Evolutionary conservation across 92 coral and sea anemone species (phyloP).

Genomic region (Porites divaricata): DNA sequence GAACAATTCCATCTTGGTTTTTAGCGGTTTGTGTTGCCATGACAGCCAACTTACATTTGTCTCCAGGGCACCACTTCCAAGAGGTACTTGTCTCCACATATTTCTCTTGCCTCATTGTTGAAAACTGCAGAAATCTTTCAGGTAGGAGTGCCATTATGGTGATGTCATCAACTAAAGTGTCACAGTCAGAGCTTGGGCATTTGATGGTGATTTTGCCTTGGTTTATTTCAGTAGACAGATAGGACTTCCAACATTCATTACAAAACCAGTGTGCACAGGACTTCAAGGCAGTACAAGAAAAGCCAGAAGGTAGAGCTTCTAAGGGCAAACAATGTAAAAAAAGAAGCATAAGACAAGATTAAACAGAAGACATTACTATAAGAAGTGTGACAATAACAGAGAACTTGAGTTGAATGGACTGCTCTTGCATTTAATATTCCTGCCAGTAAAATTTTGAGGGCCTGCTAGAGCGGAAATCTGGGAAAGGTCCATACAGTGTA

Average conservation of each 20-base stretch:
- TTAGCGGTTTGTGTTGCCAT: slow-evolving; percentile 10
- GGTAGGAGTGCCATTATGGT: slow-evolving; percentile 55
- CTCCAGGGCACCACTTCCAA: slow-evolving; percentile 76
- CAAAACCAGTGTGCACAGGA: slow-evolving; percentile 65
- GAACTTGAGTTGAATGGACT: neutral
- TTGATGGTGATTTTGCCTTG: slow-evolving; percentile 37
- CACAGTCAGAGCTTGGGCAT: slow-evolving; percentile 54
- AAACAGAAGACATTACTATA: neutral
- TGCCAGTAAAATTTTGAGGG: no score
- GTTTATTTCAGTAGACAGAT: slow-evolving; percentile 43
- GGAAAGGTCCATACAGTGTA: no score
- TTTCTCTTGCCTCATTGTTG: slow-evolving; percentile 37
- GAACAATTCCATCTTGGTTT: neutral
- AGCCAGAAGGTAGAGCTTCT: neutral
- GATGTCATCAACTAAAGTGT: slow-evolving; percentile 46
- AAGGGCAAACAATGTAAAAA: neutral
- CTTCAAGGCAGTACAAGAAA: slow-evolving; percentile 36
- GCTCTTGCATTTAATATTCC: no score
- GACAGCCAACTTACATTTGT: slow-evolving; percentile 59
- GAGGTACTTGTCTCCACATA: slow-evolving; percentile 49
- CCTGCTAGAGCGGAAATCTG: no score
- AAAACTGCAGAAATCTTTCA: slow-evolving; percentile 32
- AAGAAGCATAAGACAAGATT: neutral
- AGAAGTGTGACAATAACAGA: neutral
- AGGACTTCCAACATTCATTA: slow-evolving; percentile 55